phyloP scores from a whole-genome alignment of 2,888 invertebrate genomes.

The Oithona nana region DNA sequence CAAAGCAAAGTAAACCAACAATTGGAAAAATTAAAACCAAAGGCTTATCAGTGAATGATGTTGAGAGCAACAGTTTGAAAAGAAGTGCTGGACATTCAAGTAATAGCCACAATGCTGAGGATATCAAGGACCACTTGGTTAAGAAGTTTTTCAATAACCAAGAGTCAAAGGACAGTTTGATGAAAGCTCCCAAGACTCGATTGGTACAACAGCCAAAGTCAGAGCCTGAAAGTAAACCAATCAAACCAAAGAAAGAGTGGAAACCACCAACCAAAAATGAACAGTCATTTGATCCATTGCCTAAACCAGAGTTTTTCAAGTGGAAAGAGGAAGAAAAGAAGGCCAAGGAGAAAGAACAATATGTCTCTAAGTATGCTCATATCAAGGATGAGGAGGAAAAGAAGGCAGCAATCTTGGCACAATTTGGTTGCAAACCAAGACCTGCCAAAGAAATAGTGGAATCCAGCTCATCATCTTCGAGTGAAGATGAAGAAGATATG shows the following conservation, averaged over 20 bases:
- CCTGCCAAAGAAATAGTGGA: neutral
- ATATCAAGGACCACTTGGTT: neutral
- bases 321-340: neutral
- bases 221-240: neutral
- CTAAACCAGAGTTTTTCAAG: neutral
- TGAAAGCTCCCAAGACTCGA: neutral
- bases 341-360: neutral
- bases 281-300: neutral
- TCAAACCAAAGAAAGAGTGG: neutral
- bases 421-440: conserved; percentile 7
- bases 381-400: neutral
- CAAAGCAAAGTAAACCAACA: neutral
- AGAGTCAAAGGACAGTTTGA: neutral
- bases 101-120: neutral
- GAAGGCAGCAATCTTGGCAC: conserved; percentile 11
- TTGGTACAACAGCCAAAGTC: neutral
- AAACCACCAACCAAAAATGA: neutral
- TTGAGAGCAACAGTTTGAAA: neutral
- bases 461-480: neutral
- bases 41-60: neutral
- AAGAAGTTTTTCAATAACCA: neutral
- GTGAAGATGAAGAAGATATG: conserved; percentile 5
- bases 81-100: neutral
- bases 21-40: neutral
- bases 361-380: neutral